Evolutionary conservation across 2,797 vertebrate species (phyloP), one percentile per base, ranked within the genome.

Genomic region (Hybognathus amarus): DNA sequence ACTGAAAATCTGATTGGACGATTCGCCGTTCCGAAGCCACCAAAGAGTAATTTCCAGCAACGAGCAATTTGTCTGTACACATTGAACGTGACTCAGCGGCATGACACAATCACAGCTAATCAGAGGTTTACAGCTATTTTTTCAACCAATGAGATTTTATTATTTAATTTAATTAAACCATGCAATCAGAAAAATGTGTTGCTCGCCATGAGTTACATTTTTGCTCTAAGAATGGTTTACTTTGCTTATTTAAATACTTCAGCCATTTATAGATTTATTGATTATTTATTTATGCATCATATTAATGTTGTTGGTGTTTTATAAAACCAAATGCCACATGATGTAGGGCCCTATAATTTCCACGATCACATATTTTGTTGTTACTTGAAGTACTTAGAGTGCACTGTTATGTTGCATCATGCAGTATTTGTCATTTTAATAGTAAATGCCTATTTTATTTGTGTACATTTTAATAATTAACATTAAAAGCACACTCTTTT

Each of bases 1-100:
- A 30, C 74, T 54, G n/a, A 79, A 52, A 78, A 79, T 63, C 54
- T 77, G 75, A 77, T 64, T 63, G 56, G 76, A 78, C 6, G 7
- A 12, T 30, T 63, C n/a, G 6, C 22, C 8, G 15, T 61, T 30
- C 3, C 3, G 1, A 42, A 63, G 75, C 38, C 56, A 63, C 38
- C 24, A 1, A 63, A 61, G n/a, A 45, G 56, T 17, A 42, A 30
- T 63, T 77, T 77, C 6, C n/a, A 77, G 40, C 2, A 27, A 66
- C 59, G 27, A 20, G 24, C 38, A 78, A 78, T 78, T 47, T 45
- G 17, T 42, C 40, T 66, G 20, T 50, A 36, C 10, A 18, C 38
- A 63, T n/a, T 77, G 56, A 77, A 63, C 5, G 24, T 40, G 5
- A 75, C 56, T 40, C 3, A 8, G 52, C 6, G 1, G 47, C 47